Evolutionary conservation across 2,113 vertebrate genomes (phyloP), one percentile per base, ranked within the genome.

Genomic region (Oryzias woworae): DNA sequence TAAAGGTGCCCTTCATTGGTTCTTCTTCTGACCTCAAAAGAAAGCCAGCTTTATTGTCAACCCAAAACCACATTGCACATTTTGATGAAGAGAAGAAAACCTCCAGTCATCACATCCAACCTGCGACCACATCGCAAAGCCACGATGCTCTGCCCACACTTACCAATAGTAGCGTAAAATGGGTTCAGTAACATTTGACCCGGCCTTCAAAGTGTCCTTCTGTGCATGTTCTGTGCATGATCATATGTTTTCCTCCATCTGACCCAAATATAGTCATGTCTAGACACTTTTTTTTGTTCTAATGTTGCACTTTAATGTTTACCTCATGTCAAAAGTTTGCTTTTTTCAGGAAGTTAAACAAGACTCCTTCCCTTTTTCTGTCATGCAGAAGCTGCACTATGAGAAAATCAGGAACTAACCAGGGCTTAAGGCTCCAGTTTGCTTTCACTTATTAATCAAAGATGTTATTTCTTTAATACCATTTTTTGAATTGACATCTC

Each of bases 291-390:
- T 75, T 73, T 75, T 57, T 80, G 71, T 80, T 49, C 72, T 83
- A 82, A 73, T 85, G 83, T 76, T 84, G 76, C 71, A 77, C 78
- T 82, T 52, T 69, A 66, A 80, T 80, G 59, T 74, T 69, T 56
- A 57, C 15, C 57, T 82, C 71, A 75, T 85, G 85, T 88, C 74
- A 87, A 86, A 89, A 88, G 72, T 82, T 86, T 61, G 45, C 65
- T 2, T 69, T 83, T 82, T 89, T 89, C 55, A 77, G 90, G 90
- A 91, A 91, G 88, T 88, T 80, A 41, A 82, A 80, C 69, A 71
- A 80, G 73, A 65, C 68, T 82, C 68, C 85, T 89, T 90, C 75
- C 83, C 50, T 65, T 77, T 66, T 84, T 48, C n/a, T 80, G 69
- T 77, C 81, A 87, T 84, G 87, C 87, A 78, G 77, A 36, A 78